Conservation (phyloP, 1,140 invertebrate genomes). For the Andricus grossulariae region DNA sequence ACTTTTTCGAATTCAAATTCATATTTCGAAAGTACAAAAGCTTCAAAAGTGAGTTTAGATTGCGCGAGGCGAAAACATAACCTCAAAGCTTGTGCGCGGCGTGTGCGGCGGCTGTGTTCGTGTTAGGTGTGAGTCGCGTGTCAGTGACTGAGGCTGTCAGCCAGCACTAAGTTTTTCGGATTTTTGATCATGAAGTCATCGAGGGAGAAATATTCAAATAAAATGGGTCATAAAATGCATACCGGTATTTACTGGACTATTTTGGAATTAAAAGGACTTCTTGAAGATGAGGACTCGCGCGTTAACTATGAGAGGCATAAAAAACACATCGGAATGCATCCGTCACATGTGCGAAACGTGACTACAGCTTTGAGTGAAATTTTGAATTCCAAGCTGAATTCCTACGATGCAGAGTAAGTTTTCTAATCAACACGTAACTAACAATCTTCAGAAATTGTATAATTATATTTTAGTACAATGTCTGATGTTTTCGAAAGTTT, state of each 20-base stretch:
- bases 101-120: too few species aligned
- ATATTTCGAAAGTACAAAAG: too few species aligned
- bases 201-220: conserved; percentile 9
- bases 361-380: conserved; percentile 63
- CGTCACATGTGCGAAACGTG: conserved; percentile 78
- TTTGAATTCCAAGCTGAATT: conserved; percentile 56
- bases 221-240: conserved; percentile 52
- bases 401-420: conserved; percentile 66
- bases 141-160: too few species aligned
- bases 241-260: conserved; percentile 59
- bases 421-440: conserved; percentile 9
- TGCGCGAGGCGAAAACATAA: neutral
- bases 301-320: conserved; percentile 75
- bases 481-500: too few species aligned
- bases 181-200: neutral
- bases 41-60: neutral
- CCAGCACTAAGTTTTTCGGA: neutral
- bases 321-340: conserved; percentile 78
- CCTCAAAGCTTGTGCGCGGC: neutral
- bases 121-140: too few species aligned
- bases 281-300: conserved; percentile 77
- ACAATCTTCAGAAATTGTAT: too few species aligned
- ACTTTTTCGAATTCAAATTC: too few species aligned
- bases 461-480: too few species aligned
- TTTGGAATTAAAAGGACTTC: conserved; percentile 61